phyloP scores from a whole-genome alignment of 2,113 vertebrate genomes.

The Hippocampus zosterae region DNA sequence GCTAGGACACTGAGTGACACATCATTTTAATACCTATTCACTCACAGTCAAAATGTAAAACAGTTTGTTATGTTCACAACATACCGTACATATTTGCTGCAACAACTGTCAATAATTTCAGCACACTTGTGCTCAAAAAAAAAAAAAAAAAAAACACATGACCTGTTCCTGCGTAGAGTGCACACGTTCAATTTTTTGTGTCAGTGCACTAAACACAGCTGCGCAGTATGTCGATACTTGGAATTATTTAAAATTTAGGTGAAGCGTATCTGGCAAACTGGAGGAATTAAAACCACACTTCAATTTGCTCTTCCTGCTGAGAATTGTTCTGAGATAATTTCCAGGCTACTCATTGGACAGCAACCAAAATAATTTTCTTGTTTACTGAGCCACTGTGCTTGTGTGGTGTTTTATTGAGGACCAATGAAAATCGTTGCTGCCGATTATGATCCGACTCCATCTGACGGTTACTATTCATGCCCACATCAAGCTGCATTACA shows the following conservation, averaged over 20 bases:
- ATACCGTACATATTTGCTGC: background rate
- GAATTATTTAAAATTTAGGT: background rate
- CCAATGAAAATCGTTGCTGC: background rate
- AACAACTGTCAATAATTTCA: background rate
- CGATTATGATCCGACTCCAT: background rate
- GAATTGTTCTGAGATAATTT: background rate
- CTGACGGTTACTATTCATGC: background rate
- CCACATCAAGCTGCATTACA: background rate
- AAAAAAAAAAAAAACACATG: background rate
- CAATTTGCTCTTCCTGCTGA: background rate
- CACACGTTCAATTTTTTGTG: background rate
- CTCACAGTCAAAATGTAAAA: conserved; percentile 5
- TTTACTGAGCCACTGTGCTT: background rate
- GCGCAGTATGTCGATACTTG: background rate
- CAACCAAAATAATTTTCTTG: background rate
- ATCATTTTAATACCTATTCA: background rate
- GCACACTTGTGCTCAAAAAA: background rate
- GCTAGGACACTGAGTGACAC: background rate
- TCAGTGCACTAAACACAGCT: background rate
- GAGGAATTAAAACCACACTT: background rate
- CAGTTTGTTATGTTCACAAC: background rate
- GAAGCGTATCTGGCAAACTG: background rate
- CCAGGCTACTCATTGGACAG: background rate
- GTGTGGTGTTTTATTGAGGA: background rate
- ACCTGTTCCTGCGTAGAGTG: background rate